Conservation (phyloP, 2,113 vertebrate species). For the Tamias sibiricus region DNA sequence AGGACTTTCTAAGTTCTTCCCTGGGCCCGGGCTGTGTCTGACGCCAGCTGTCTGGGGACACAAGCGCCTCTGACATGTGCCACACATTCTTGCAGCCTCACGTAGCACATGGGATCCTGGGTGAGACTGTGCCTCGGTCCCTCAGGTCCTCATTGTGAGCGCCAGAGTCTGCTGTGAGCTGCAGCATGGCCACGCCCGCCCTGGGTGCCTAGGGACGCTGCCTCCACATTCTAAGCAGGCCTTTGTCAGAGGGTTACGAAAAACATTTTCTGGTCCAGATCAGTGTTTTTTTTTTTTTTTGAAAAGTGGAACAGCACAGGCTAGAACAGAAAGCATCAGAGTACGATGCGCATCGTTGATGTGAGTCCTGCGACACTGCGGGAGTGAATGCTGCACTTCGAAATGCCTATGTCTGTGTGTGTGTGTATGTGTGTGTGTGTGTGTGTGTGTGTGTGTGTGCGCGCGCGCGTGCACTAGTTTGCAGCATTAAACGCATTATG, state of each 20-base stretch:
- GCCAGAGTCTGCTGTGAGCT: neutral
- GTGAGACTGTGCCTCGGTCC: neutral
- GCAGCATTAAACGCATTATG: neutral
- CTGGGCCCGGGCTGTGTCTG: neutral
- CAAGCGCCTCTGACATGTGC: neutral
- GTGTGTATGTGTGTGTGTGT: neutral
- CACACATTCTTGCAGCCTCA: neutral
- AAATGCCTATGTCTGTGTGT: neutral
- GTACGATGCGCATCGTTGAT: too few species aligned
- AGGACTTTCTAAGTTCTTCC: neutral
- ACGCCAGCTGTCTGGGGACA: neutral
- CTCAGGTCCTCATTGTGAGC: neutral
- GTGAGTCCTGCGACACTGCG: neutral
- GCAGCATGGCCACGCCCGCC: fast-evolving
- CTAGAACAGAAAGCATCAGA: neutral
- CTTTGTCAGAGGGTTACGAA: neutral
- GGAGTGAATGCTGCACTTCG: neutral
- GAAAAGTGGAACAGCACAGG: neutral
- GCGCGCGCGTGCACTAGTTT: too few species aligned
- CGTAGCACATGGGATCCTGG: neutral
- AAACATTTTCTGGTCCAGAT: neutral
- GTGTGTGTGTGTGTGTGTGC: neutral
- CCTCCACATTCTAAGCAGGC: neutral
- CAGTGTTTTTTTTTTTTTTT: neutral
- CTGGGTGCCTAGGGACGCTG: neutral